phyloP scores from a whole-genome alignment of 2,113 vertebrate genomes.

The Typhlomys cinereus region DNA sequence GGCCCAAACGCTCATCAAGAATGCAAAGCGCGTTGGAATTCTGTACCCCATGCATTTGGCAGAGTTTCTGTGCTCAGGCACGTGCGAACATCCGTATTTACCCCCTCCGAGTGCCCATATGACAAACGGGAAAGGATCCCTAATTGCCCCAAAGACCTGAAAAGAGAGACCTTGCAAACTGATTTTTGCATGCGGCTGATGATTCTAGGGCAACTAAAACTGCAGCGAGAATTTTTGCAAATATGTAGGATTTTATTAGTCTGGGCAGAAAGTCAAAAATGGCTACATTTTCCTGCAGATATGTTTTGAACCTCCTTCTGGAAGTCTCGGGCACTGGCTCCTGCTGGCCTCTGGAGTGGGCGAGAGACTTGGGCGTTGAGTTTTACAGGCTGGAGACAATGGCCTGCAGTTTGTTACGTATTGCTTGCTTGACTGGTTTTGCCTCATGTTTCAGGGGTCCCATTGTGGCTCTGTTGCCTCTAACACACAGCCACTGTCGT shows the following conservation, averaged over 20 bases:
- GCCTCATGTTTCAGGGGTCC: conserved; percentile 58
- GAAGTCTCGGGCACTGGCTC: neutral
- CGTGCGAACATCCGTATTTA: fast-evolving
- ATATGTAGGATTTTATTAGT: conserved; percentile 53
- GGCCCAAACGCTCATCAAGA: conserved; percentile 34
- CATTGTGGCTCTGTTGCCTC: conserved; percentile 7
- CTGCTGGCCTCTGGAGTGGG: neutral
- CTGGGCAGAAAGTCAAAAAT: conserved; percentile 70
- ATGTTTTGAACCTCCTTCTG: conserved; percentile 43
- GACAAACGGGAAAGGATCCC: neutral
- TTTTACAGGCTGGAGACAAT: conserved; percentile 52
- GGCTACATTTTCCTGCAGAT: conserved; percentile 41
- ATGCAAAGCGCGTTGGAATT: neutral
- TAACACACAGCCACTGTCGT: neutral
- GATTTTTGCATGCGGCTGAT: neutral
- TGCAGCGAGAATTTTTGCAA: conserved; percentile 43
- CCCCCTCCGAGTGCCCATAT: neutral
- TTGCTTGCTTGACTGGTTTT: conserved; percentile 69
- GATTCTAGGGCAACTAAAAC: neutral
- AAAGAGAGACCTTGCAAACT: neutral
- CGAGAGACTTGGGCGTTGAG: conserved; percentile 14
- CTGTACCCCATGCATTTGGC: neutral
- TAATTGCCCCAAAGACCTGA: neutral
- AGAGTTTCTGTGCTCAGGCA: neutral
- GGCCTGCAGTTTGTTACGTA: neutral